Conservation (phyloP, 1,140 invertebrate species). For the Calliphora vicina region DNA sequence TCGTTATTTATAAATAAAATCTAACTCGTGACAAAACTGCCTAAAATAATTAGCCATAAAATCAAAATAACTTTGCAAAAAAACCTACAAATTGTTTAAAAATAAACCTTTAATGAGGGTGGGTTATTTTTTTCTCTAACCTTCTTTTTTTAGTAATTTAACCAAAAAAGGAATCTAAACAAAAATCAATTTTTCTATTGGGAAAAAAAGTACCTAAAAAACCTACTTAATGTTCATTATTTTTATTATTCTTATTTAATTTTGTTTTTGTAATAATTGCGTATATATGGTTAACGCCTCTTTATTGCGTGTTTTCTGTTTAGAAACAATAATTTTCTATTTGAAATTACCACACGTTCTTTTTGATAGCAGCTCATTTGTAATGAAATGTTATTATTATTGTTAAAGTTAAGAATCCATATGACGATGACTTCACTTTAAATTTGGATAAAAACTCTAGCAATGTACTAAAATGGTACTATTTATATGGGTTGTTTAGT, state of each 20-base stretch:
- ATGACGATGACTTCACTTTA: not conserved
- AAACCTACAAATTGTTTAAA: too few relatives aligned
- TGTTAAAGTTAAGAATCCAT: not conserved
- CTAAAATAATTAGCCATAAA: too few relatives aligned
- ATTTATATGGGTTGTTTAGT: not conserved
- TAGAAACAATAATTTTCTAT: not conserved
- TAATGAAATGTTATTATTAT: too few relatives aligned
- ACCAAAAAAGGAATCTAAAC: not conserved
- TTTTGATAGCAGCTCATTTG: not conserved
- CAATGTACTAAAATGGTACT: not conserved
- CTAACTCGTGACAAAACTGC: too few relatives aligned
- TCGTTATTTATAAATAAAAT: too few relatives aligned
- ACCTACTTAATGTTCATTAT: not conserved
- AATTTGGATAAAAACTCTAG: not conserved
- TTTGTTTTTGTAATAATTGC: not conserved
- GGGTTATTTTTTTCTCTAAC: too few relatives aligned
- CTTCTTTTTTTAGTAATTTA: not conserved
- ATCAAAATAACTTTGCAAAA: too few relatives aligned
- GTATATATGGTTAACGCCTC: constrained; percentile 12
- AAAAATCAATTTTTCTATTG: not conserved
- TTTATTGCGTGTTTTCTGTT: not conserved
- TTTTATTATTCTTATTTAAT: not conserved
- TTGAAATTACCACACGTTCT: not conserved
- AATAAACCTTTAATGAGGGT: too few relatives aligned
- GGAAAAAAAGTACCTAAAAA: not conserved